Conservation (phyloP, 2,888 invertebrate genomes). For the Drosophila stalkeri region DNA sequence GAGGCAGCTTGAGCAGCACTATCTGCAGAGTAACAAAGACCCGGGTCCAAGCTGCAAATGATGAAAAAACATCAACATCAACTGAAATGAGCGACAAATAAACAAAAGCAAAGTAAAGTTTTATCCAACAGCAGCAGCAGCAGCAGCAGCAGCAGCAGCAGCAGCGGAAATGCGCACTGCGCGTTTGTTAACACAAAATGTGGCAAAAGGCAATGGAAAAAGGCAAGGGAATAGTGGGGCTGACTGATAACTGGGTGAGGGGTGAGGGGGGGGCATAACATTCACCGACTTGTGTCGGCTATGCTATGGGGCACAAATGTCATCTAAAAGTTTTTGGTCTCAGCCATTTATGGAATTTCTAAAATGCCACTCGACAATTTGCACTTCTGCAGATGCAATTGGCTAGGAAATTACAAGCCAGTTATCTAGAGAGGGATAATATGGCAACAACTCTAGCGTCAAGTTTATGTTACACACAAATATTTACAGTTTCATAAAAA, state of each 20-base stretch:
- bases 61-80: conserved; percentile 71
- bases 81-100: conserved; percentile 79
- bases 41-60: conserved; percentile 55
- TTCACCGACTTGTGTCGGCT: conserved; percentile 22
- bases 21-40: conserved; percentile 58
- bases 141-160: conserved; percentile 9
- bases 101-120: conserved; percentile 73
- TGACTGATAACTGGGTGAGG: too few species aligned
- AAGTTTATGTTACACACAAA: not conserved
- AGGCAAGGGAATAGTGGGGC: not conserved
- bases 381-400: conserved; percentile 40
- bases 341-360: conserved; percentile 74
- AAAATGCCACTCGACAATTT: conserved; percentile 60
- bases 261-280: not conserved
- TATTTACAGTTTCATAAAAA: not conserved
- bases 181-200: conserved; percentile 69
- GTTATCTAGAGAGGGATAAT: conserved; percentile 5
- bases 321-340: conserved; percentile 69
- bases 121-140: conserved; percentile 35
- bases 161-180: conserved; percentile 73
- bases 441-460: conserved; percentile 10
- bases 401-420: conserved; percentile 26
- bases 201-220: conserved; percentile 49
- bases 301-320: conserved; percentile 45
- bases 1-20: conserved; percentile 49